Evolutionary conservation across 2,888 invertebrate species (phyloP).

Genomic region (Cerceris rybyensis): DNA sequence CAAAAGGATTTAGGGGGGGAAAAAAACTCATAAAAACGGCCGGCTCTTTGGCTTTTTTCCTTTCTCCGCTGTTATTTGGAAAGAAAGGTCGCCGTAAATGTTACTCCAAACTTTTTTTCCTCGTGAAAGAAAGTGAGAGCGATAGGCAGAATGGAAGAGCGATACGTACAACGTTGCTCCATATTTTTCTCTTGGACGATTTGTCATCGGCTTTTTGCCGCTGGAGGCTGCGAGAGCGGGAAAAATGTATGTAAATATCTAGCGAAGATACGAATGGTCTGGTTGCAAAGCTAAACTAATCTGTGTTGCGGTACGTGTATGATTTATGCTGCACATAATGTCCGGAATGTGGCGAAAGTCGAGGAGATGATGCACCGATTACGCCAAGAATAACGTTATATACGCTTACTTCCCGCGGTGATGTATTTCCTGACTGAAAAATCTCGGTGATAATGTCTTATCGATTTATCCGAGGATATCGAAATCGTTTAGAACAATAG

Average conservation of each 20-base stretch:
- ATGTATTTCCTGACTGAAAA: not conserved
- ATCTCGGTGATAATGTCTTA: too few species aligned
- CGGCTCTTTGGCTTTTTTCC: not conserved
- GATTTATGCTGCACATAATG: conserved; percentile 54
- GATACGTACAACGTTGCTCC: conserved; percentile 27
- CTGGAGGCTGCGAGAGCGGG: conserved; percentile 29
- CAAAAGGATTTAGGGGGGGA: conserved; percentile 29
- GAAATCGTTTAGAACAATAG: too few species aligned
- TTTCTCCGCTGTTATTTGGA: conserved; percentile 10
- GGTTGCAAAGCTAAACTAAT: conserved; percentile 52
- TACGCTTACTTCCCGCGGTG: not conserved
- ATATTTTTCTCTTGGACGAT: conserved; percentile 54
- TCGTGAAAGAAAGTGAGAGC: conserved; percentile 33
- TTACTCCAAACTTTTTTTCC: conserved; percentile 34
- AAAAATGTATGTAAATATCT: conserved; percentile 63
- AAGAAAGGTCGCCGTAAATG: conserved; percentile 45
- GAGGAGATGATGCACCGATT: conserved; percentile 28
- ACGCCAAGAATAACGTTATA: not conserved
- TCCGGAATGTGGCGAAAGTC: conserved; percentile 41
- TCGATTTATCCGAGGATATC: too few species aligned
- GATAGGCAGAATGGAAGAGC: conserved; percentile 13
- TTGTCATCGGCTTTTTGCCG: conserved; percentile 59
- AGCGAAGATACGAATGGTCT: conserved; percentile 45
- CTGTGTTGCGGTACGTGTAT: conserved; percentile 29
- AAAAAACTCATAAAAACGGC: conserved; percentile 46